phyloP scores from a whole-genome alignment of 2,888 invertebrate species.

The Dione juno region DNA sequence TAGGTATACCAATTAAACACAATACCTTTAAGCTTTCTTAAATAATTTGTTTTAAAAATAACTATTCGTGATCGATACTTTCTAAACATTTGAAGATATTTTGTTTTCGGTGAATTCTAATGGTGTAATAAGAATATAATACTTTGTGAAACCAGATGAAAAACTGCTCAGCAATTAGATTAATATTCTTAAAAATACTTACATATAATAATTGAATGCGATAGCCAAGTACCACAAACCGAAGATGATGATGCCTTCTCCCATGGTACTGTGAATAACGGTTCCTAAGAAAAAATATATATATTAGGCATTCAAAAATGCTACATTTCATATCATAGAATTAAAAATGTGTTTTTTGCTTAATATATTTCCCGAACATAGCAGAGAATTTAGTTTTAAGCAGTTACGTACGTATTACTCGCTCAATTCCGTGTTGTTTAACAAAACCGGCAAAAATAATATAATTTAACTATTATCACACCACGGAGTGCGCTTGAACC shows the following conservation, averaged over 20 bases:
- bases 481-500: not conserved
- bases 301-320: not conserved
- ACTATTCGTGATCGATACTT: too few relatives aligned
- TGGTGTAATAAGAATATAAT: too few relatives aligned
- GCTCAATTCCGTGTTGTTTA: not conserved
- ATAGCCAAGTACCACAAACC: constrained; percentile 70
- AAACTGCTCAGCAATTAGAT: too few relatives aligned
- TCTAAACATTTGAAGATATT: too few relatives aligned
- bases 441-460: not conserved
- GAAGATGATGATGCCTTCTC: constrained; percentile 63
- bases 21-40: too few relatives aligned
- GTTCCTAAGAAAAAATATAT: constrained; percentile 13
- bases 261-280: constrained; percentile 46
- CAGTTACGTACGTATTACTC: not conserved
- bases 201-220: constrained; percentile 62
- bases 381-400: not conserved
- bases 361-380: not conserved
- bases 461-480: not conserved
- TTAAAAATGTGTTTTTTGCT: not conserved
- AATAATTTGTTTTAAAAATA: too few relatives aligned
- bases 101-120: too few relatives aligned
- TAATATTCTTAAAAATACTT: constrained; percentile 50
- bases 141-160: too few relatives aligned
- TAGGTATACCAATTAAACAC: not conserved
- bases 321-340: too few relatives aligned